Conservation (phyloP, 1,140 invertebrate genomes). For the Melanaphis sacchari region DNA sequence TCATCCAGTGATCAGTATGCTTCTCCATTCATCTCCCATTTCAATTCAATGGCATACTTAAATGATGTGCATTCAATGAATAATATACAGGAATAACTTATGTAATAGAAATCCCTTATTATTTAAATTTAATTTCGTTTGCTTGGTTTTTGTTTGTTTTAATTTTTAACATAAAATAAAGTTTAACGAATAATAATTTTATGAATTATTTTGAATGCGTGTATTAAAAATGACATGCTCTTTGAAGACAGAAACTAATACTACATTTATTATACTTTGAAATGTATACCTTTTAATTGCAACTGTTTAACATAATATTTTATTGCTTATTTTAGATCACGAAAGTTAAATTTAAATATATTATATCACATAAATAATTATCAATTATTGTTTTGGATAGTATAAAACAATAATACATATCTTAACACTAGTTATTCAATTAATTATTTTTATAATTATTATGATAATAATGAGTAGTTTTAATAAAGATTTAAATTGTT, state of each 20-base stretch:
- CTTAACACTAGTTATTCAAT: not conserved
- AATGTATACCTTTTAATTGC: not conserved
- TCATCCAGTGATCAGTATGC: not conserved
- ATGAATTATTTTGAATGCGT: not conserved
- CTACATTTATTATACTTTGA: not conserved
- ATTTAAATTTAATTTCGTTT: not conserved
- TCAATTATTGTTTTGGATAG: not conserved
- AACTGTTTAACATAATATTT: not conserved
- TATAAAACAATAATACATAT: not conserved
- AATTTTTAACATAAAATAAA: not conserved
- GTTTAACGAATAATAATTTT: not conserved
- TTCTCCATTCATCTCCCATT: not conserved
- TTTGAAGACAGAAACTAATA: not conserved
- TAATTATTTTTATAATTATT: not conserved
- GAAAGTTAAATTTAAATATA: not conserved
- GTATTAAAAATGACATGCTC: not conserved
- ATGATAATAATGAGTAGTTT: not conserved
- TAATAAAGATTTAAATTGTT: not conserved
- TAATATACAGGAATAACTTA: not conserved
- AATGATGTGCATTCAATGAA: conserved; percentile 13
- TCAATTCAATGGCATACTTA: not conserved
- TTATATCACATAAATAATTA: not conserved
- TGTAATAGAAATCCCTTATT: not conserved
- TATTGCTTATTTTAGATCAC: not conserved
- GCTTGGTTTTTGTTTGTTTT: not conserved